Base-by-base conservation (phyloP, 92 coral and sea anemone genomes). In the Palythoa grandiflora region DNA sequence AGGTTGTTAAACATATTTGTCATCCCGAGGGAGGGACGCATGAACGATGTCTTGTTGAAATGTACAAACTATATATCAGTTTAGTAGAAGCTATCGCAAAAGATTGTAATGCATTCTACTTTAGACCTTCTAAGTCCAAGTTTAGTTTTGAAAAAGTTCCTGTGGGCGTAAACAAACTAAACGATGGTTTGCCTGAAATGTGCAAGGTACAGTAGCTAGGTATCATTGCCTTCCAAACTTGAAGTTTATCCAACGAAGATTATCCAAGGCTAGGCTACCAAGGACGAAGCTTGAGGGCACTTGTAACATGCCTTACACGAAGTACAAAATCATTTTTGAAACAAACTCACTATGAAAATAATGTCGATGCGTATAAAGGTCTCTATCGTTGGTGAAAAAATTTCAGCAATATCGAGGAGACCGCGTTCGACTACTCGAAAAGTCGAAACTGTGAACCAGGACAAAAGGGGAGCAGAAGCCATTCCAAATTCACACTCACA, bases 1-100 rank as follows among this genome's bases (percentile, higher is more conserved):
- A 37, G 35, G 83, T 84, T 28, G 89, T 86, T 52, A 60, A 86
- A 55, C 84, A 76, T 86, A 15, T 86, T 57, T 86, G 89, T 48
- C 77, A 76, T 59, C 73, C 83, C 2, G 3, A 15, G 38, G 20
- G 21, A 38, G 83, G 21, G 53, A 5, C 78, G 17, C 81, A 81
- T 61, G 75, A 60, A 2, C 61, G 48, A 6, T 74, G 83, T 35
- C 77, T 89, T 55, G 79, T 66, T 21, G 78, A 78, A 48, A 65
- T 76, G 28, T 77, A 87, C 55, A 63, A 53, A 52, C 54, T 71
- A 79, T 87, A 77, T 51, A 68, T 68, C 19, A 70, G 89, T 5
- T 50, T 87, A 1, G 78, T 78, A 15, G 53, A 78, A 68, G 3
- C 65, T 59, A 65, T 84, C 35, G 73, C 59, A 17, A 87, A 75